Evolutionary conservation across 1,140 invertebrate species (phyloP).

Genomic region (Temnothorax longispinosus): DNA sequence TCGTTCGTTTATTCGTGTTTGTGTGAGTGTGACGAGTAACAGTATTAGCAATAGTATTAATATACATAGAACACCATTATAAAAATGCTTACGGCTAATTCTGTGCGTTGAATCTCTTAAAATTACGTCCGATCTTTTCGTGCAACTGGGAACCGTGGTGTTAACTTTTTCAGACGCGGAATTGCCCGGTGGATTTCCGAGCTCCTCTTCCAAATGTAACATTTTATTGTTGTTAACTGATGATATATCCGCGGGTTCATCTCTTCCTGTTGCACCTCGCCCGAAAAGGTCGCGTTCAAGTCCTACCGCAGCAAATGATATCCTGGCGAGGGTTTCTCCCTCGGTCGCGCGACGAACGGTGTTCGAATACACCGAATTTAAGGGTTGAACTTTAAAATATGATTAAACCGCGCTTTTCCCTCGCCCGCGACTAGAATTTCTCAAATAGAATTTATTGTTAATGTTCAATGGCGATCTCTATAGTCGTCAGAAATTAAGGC

Average conservation of each 20-base stretch:
- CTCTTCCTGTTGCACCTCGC: conserved; percentile 54
- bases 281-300: conserved; percentile 25
- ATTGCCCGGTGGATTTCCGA: neutral
- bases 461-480: conserved; percentile 23
- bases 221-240: neutral
- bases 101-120: conserved; percentile 81
- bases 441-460: conserved; percentile 27
- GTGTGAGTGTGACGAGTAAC: neutral
- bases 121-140: conserved; percentile 69
- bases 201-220: neutral
- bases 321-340: neutral
- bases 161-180: neutral
- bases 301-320: conserved; percentile 45
- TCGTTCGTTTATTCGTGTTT: too few species aligned
- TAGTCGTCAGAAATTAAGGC: conserved; percentile 29
- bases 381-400: neutral
- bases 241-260: neutral
- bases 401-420: neutral
- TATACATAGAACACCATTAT: conserved; percentile 79
- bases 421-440: neutral
- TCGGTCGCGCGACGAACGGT: too few species aligned
- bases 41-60: conserved; percentile 49
- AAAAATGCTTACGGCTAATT: conserved; percentile 79
- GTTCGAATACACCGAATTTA: neutral
- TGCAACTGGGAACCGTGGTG: conserved; percentile 63